Evolutionary conservation across 2,113 vertebrate species (phyloP).

Genomic region (Zapus hudsonius): DNA sequence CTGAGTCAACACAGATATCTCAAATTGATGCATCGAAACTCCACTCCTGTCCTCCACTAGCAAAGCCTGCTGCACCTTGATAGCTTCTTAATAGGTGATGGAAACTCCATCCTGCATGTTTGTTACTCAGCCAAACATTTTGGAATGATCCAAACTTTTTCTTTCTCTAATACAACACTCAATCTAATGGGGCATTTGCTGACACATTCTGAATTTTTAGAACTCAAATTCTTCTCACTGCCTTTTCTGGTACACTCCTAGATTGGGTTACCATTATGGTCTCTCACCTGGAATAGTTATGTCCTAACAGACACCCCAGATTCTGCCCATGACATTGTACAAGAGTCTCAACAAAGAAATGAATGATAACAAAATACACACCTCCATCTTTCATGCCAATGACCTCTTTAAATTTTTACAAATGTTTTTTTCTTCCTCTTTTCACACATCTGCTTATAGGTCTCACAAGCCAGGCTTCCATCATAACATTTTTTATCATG

Average conservation of each 20-base stretch:
- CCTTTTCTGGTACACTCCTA: background rate
- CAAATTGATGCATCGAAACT: background rate
- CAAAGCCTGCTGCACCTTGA: background rate
- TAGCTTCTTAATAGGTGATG: background rate
- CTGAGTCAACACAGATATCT: slow-evolving; percentile 15
- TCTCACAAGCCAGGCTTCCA: background rate
- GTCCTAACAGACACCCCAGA: background rate
- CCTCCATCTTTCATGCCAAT: background rate
- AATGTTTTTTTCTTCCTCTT: background rate
- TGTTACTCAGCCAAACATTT: background rate
- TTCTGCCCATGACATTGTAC: background rate
- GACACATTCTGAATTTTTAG: background rate
- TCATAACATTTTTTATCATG: too few species aligned
- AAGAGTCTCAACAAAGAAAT: background rate
- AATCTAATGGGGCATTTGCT: background rate
- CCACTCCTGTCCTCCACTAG: background rate
- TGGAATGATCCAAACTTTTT: background rate
- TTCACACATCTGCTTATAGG: background rate
- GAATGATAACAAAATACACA: background rate
- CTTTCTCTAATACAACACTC: background rate
- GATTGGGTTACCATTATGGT: background rate
- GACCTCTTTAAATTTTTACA: background rate
- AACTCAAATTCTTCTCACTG: background rate
- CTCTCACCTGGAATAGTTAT: background rate
- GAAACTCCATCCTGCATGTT: background rate